Base-by-base conservation (phyloP, 2,797 vertebrate genomes). In the Amazona finschi region DNA sequence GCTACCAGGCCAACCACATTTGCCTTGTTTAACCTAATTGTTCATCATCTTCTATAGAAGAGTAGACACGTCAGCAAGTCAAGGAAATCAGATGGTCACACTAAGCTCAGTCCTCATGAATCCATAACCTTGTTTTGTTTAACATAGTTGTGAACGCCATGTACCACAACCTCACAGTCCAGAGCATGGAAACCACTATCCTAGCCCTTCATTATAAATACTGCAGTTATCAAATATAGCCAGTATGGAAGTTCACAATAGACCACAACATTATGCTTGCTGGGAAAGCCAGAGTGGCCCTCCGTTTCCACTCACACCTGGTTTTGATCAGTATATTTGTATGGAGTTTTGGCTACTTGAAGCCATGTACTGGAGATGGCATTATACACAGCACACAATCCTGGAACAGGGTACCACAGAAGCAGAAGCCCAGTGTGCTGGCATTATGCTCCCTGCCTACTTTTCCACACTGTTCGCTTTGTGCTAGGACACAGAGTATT, bases 211-310 rank as follows among this genome's bases (percentile, higher is more conserved):
- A 87, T 93, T 89, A 85, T 19, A 72, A 87, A 80, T 21, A 57
- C 78, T 79, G 19, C 52, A 87, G 66, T 81, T 92, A 92, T 74
- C 78, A 92, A 96, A 93, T 92, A 95, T 83, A 96, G 92, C 69
- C 75, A 82, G 33, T 11, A 0, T 1, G 11, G 31, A 64, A 89
- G 41, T 53, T 80, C 85, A 83, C 69, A 74, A 65, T 15, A 67
- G 47, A 77, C 85, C 71, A 55, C 80, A 79, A 79, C 81, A 81
- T 75, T 36, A 66, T 50, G 61, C 53, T 50, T 62, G 36, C 58
- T 78, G 30, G 46, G 67, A 53, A 86, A 93, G 49, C 49, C 69
- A 41, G 12, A 82, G 60, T 2, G 2, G 21, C n/a, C 60, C 17
- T 86, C 44, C 24, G 20, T 53, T 87, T 92, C 83, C 71, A 39